Percentiles rank a stretch among this genome's conserved stretches.
These are phyloP conservation scores for Orcinus orca DNA, from an alignment of 2,113 vertebrate genomes.

Conservation along the genomic window DNA sequence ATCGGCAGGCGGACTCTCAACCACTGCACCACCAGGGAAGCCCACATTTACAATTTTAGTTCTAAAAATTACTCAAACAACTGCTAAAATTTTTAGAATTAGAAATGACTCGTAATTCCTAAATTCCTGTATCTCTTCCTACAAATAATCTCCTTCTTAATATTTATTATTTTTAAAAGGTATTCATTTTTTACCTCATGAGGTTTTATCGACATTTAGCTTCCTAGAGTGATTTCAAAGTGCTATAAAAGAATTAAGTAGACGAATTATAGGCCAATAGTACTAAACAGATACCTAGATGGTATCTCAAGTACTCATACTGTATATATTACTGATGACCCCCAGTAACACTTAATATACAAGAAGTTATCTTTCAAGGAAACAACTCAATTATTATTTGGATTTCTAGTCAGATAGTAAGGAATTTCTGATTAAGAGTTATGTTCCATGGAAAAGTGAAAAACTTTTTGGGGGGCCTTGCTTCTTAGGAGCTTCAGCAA, in stretches of 20 bases:
- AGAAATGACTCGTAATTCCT: background rate
- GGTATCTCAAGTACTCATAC: background rate
- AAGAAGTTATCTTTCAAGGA: conserved; percentile 40
- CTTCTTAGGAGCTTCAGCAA: conserved; percentile 36
- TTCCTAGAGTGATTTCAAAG: conserved; percentile 16
- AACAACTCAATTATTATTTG: conserved; percentile 13
- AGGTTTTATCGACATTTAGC: background rate
- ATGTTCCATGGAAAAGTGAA: background rate
- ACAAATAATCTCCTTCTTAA: background rate
- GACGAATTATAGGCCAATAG: background rate
- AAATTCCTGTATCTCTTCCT: background rate
- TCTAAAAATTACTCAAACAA: background rate
- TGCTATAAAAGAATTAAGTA: conserved; percentile 15
- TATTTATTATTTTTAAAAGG: background rate
- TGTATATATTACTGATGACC: background rate
- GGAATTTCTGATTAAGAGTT: conserved; percentile 21
- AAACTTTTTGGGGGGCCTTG: background rate
- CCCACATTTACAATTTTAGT: background rate
- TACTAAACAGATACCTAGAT: background rate
- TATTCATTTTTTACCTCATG: conserved; percentile 24
- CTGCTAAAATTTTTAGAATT: background rate
- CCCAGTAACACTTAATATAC: background rate
- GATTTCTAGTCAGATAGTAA: conserved; percentile 20
- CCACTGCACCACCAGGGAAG: too few species aligned
- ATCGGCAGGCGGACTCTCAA: too few species aligned